These are phyloP conservation scores for Metopolophium dirhodum DNA, from an alignment of 1,140 invertebrate genomes.

Conservation along the genomic window DNA sequence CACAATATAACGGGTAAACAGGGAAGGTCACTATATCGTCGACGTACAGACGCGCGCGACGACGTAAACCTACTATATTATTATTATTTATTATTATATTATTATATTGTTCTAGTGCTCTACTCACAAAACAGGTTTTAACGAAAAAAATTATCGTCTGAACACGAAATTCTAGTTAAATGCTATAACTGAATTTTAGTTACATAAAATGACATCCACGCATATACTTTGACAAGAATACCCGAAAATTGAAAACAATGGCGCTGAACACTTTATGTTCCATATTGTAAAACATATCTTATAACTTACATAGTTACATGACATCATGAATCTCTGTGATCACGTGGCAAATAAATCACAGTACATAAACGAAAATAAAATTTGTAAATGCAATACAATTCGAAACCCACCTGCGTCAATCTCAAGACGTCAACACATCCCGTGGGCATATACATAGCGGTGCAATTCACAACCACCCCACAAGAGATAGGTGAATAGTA, in stretches of 20 bases:
- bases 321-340: background rate
- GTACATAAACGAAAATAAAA: too few species aligned
- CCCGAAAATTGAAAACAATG: background rate
- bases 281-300: background rate
- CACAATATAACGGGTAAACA: background rate
- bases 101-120: background rate
- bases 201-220: background rate
- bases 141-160: background rate
- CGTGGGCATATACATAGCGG: too few species aligned
- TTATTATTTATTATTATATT: background rate
- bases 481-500: too few species aligned
- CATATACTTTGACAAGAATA: background rate
- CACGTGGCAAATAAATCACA: background rate
- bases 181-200: background rate
- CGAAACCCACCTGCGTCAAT: too few species aligned
- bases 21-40: background rate
- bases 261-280: background rate
- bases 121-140: background rate
- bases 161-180: background rate
- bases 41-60: background rate
- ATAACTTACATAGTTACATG: background rate
- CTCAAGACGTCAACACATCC: too few species aligned
- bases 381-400: too few species aligned
- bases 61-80: background rate
- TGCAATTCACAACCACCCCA: accelerated